phyloP scores from a whole-genome alignment of 2,113 vertebrate genomes.

The Dinomys branickii region DNA sequence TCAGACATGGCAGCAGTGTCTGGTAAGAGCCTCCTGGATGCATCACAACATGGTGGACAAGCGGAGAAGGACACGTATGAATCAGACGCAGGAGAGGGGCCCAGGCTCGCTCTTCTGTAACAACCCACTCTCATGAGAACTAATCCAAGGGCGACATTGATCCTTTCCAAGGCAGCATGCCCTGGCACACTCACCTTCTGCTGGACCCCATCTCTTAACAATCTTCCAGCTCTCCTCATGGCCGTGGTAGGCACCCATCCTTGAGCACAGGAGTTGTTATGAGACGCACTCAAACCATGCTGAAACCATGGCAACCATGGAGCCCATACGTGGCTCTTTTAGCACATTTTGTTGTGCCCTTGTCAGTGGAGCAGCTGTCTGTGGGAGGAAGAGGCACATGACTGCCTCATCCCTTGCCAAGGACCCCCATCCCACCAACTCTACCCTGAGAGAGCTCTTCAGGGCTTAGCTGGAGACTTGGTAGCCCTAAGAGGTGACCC shows the following conservation, averaged over 20 bases:
- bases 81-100: neutral
- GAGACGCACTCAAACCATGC: neutral
- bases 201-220: too few species aligned
- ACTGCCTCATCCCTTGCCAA: too few species aligned
- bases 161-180: neutral
- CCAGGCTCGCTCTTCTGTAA: too few species aligned
- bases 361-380: neutral
- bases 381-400: neutral
- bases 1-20: neutral
- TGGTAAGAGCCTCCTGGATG: neutral
- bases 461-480: neutral
- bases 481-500: neutral
- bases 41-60: too few species aligned
- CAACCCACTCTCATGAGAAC: neutral
- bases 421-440: rapidly evolving
- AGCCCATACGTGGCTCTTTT: neutral
- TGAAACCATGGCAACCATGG: neutral
- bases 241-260: too few species aligned
- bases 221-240: neutral
- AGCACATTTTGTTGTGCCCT: neutral
- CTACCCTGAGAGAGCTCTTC: neutral
- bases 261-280: neutral
- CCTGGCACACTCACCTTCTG: neutral
- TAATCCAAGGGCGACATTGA: too few species aligned
- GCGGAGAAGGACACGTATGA: neutral